Evolutionary conservation across 2,113 vertebrate species (phyloP).

Genomic region (Dicaeum eximium): DNA sequence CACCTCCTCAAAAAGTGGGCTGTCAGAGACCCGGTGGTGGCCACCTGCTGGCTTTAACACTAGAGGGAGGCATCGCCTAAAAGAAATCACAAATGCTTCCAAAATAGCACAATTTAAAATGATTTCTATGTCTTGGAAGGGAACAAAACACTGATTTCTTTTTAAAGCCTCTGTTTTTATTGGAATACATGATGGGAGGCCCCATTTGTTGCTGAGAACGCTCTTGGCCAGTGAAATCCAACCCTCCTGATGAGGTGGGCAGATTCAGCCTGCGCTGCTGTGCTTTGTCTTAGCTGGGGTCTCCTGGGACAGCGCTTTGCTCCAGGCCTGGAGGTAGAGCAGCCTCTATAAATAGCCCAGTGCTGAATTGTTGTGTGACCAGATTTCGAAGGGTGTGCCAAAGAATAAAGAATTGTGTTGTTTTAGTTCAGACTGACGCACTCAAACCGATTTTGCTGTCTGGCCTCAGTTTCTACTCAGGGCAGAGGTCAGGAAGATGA

Average conservation of each 20-base stretch:
- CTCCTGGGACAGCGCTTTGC: constrained; percentile 10
- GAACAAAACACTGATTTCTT: constrained; percentile 28
- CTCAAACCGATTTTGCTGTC: neutral
- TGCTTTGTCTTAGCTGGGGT: constrained; percentile 21
- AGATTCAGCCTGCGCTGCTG: neutral
- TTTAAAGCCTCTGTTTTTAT: constrained; percentile 55
- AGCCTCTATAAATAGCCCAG: constrained; percentile 34
- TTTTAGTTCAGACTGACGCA: neutral
- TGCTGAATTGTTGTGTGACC: neutral
- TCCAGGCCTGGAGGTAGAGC: neutral
- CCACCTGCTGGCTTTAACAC: neutral
- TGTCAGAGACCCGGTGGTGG: rapidly evolving
- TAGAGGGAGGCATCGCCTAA: constrained; percentile 47
- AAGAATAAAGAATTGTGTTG: neutral
- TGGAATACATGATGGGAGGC: constrained; percentile 47
- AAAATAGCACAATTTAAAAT: neutral
- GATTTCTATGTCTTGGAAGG: constrained; percentile 23
- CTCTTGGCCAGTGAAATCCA: constrained; percentile 38
- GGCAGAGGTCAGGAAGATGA: neutral
- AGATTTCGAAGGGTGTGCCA: neutral
- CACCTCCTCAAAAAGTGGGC: neutral
- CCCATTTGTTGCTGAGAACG: constrained; percentile 27
- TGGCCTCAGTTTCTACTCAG: neutral
- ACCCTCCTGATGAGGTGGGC: constrained; percentile 37
- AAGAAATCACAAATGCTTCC: neutral